Conservation (phyloP, 2,797 vertebrate species). For the Microchirus variegatus region DNA sequence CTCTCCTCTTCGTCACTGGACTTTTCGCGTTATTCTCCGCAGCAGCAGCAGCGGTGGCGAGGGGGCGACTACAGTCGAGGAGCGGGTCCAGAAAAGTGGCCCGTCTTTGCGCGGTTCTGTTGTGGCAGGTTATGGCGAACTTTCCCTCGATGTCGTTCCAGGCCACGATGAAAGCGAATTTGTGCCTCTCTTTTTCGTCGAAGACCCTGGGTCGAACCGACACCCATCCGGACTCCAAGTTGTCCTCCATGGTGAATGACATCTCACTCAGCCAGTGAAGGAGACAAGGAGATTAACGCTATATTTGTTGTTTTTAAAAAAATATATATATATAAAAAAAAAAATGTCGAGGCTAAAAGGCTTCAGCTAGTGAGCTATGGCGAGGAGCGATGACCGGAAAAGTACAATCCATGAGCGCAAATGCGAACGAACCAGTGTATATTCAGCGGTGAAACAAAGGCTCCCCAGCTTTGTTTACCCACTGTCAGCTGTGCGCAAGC, state of each 20-base stretch:
- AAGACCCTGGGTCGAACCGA: slow-evolving; percentile 94
- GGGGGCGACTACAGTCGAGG: slow-evolving; percentile 38
- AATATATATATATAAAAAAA: too few relatives aligned
- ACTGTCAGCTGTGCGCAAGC: slow-evolving; percentile 35
- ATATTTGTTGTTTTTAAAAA: too few relatives aligned
- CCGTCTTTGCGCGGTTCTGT: slow-evolving; percentile 91
- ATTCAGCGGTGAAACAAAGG: slow-evolving; percentile 48
- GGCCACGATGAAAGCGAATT: slow-evolving; percentile 95
- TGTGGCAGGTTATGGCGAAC: slow-evolving; percentile 96
- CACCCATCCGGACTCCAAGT: slow-evolving; percentile 94
- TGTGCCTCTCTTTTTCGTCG: slow-evolving; percentile 92
- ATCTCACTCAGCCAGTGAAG: slow-evolving; percentile 74
- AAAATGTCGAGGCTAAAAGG: slow-evolving; percentile 35
- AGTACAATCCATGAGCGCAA: slow-evolving; percentile 9
- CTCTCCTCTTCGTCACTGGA: slow-evolving; percentile 25
- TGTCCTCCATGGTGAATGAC: slow-evolving; percentile 93
- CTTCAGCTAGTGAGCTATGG: slow-evolving; percentile 39
- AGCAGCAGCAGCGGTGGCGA: slow-evolving; percentile 9
- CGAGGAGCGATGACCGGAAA: slow-evolving; percentile 1
- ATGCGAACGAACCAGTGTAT: slow-evolving; percentile 9
- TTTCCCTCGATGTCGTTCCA: slow-evolving; percentile 96
- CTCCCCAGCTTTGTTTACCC: slow-evolving; percentile 49
- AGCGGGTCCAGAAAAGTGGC: slow-evolving; percentile 80
- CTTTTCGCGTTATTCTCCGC: slow-evolving; percentile 39
- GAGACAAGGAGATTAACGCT: slow-evolving; percentile 20